Evolutionary conservation across 2,888 invertebrate species (phyloP).

Genomic region (Dorcus parallelipipedus): DNA sequence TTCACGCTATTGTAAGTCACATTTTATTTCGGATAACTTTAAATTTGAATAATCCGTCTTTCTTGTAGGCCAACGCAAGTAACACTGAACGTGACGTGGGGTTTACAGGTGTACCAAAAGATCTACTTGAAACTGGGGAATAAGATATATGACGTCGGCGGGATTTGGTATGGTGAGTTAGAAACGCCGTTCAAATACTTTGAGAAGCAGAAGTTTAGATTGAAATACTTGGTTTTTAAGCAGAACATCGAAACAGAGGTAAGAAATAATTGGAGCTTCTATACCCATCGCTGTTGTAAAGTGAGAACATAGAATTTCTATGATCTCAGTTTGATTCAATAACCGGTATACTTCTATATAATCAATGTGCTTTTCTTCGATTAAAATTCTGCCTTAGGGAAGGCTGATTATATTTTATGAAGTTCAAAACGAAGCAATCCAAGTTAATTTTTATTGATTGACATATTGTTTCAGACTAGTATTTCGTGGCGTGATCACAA

Average conservation of each 20-base stretch:
- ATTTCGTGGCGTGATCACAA: conserved; percentile 27
- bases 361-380: too few species aligned
- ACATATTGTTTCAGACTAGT: conserved; percentile 20
- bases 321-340: too few species aligned
- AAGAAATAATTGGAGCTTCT: neutral
- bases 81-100: conserved; percentile 30
- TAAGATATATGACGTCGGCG: conserved; percentile 28
- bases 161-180: conserved; percentile 29
- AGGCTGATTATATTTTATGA: too few species aligned
- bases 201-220: conserved; percentile 26
- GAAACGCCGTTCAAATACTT: conserved; percentile 30
- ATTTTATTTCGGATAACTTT: neutral
- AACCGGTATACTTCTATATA: too few species aligned
- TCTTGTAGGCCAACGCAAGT: conserved; percentile 28
- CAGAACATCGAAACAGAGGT: conserved; percentile 29
- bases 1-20: conserved; percentile 28
- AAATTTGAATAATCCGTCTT: neutral
- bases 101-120: conserved; percentile 22
- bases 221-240: conserved; percentile 25
- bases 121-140: conserved; percentile 29
- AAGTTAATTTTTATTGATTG: too few species aligned
- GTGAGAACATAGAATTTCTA: too few species aligned
- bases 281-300: too few species aligned
- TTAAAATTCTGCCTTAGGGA: neutral
- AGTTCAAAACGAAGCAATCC: too few species aligned